Evolutionary conservation across 2,113 vertebrate species (phyloP).

Genomic region (Leucopsar rothschildi): DNA sequence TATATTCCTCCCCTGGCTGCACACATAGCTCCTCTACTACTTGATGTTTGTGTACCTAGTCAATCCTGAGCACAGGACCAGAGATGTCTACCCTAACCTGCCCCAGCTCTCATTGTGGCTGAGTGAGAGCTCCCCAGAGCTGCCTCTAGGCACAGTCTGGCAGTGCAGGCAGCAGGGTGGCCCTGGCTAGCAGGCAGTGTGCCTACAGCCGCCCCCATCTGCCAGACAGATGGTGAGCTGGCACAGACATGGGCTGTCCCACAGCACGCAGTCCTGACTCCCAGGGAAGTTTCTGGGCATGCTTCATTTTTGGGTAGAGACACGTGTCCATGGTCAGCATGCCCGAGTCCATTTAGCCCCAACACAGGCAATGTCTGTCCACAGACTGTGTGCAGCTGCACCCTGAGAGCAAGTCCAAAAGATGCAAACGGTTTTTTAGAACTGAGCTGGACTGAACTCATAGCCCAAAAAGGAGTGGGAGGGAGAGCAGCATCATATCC

Average conservation of each 20-base stretch:
- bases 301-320: not conserved
- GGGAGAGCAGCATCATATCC: not conserved
- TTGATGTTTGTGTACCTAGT: not conserved
- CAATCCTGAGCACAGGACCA: not conserved
- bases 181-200: not conserved
- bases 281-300: not conserved
- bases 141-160: not conserved
- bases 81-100: not conserved
- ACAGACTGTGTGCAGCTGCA: fast-evolving
- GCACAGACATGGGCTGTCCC: not conserved
- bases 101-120: not conserved
- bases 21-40: not conserved
- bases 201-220: not conserved
- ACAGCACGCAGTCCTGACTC: not conserved
- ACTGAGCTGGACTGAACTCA: not conserved
- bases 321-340: fast-evolving
- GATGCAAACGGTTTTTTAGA: not conserved
- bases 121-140: not conserved
- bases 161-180: not conserved
- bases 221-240: not conserved
- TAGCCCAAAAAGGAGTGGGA: not conserved
- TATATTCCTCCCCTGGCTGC: not conserved
- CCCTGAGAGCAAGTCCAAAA: not conserved
- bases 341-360: not conserved
- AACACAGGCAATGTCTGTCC: not conserved